These are phyloP conservation scores for Reticulitermes speratus DNA, from an alignment of 1,140 invertebrate species.

Conservation along the genomic window DNA sequence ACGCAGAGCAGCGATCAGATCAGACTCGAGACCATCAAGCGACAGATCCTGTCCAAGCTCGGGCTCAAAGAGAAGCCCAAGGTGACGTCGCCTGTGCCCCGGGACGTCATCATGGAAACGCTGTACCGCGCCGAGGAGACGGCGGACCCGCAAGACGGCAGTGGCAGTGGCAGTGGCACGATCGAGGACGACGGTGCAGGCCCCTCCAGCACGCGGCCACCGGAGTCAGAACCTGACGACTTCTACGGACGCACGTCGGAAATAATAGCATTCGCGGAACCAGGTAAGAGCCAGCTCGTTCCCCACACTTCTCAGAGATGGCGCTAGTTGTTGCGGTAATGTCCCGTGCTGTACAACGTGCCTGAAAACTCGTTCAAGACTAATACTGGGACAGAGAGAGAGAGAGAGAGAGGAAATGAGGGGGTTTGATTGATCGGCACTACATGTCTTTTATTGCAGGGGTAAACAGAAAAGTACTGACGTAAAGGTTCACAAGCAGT, in stretches of 20 bases:
- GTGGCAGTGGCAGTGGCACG: neutral
- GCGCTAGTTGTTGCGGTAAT: neutral
- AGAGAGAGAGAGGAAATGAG: too few species aligned
- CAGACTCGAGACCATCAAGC: constrained; percentile 72
- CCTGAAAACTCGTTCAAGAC: too few species aligned
- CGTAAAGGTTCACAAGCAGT: too few species aligned
- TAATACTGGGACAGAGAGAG: too few species aligned
- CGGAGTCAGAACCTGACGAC: constrained; percentile 60
- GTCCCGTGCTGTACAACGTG: neutral
- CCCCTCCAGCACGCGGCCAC: constrained; percentile 39
- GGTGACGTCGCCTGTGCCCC: constrained; percentile 63
- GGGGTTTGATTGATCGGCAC: too few species aligned
- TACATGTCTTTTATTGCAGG: too few species aligned
- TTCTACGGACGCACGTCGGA: constrained; percentile 77
- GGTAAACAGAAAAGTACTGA: too few species aligned
- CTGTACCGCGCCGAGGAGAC: constrained; percentile 61
- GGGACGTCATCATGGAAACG: constrained; percentile 67
- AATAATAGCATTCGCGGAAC: constrained; percentile 79
- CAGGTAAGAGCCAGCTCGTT: constrained; percentile 57
- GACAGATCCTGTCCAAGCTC: constrained; percentile 72
- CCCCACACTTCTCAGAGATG: neutral
- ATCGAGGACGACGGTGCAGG: constrained; percentile 32
- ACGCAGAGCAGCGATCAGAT: constrained; percentile 50
- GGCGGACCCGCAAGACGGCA: constrained; percentile 40
- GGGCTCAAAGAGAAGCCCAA: constrained; percentile 68